Conservation (phyloP, 2,113 vertebrate genomes). For the Odontophorus gujanensis region DNA sequence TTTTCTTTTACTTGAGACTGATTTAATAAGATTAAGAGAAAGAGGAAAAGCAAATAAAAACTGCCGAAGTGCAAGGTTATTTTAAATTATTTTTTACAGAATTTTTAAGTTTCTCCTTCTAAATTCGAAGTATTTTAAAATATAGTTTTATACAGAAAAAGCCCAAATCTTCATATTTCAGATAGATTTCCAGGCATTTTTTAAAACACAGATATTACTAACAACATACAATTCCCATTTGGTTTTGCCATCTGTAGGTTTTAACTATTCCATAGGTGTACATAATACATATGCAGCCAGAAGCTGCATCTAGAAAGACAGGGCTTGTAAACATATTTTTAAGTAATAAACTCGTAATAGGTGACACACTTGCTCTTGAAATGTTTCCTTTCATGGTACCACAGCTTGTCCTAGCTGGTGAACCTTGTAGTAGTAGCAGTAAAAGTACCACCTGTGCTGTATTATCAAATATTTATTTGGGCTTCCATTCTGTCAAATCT, state of each 20-base stretch:
- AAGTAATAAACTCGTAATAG: not conserved
- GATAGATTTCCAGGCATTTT: not conserved
- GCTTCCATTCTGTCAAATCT: not conserved
- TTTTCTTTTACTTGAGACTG: not conserved
- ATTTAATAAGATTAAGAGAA: not conserved
- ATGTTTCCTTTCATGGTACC: not conserved
- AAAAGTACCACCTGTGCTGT: not conserved
- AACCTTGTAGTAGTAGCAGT: not conserved
- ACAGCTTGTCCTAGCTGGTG: not conserved
- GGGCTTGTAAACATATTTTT: not conserved
- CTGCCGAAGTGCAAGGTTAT: not conserved
- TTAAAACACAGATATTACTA: not conserved
- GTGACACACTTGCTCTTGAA: not conserved
- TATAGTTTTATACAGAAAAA: not conserved
- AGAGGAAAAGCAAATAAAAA: not conserved
- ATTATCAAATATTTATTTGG: not conserved
- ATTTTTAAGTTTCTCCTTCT: not conserved
- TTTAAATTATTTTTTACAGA: not conserved
- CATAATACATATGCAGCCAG: not conserved
- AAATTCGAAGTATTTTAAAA: not conserved
- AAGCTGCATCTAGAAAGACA: not conserved
- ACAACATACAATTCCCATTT: not conserved
- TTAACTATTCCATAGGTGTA: not conserved
- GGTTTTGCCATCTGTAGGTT: not conserved
- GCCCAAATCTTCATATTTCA: not conserved